phyloP scores from a whole-genome alignment of 2,888 invertebrate genomes.

The Nymphalis urticae region DNA sequence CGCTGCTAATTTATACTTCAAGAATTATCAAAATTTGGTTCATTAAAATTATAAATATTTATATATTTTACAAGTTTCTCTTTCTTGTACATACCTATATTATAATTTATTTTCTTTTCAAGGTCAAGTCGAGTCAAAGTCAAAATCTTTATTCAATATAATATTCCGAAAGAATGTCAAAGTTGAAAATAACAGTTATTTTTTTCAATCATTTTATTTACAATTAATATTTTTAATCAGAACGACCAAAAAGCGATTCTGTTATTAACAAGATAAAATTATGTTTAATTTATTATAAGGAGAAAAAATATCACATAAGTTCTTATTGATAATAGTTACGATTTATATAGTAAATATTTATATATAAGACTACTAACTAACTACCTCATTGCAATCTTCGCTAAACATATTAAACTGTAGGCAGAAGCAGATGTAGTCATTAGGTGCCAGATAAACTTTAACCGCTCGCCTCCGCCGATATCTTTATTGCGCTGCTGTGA shows the following conservation, averaged over 20 bases:
- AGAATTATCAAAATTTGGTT: conserved; percentile 1
- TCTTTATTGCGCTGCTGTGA: conserved; percentile 33
- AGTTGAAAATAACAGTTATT: no score
- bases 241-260: no score
- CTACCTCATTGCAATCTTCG: conserved; percentile 4
- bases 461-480: conserved; percentile 29
- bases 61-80: not conserved
- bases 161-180: no score
- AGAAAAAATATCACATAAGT: no score
- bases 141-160: no score
- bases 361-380: not conserved
- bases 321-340: not conserved
- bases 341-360: not conserved
- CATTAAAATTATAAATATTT: conserved; percentile 16
- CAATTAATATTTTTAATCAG: no score
- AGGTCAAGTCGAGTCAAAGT: no score
- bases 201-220: no score
- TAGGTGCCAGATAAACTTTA: conserved; percentile 29
- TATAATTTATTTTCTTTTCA: no score
- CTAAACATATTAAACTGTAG: conserved; percentile 9
- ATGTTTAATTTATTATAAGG: no score
- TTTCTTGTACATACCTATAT: not conserved
- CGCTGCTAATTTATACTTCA: conserved; percentile 10
- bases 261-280: no score
- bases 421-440: conserved; percentile 13